Percentiles rank a stretch among this genome's conserved stretches.
These are phyloP conservation scores for Horisme vitalbata DNA, from an alignment of 2,888 invertebrate species.

Conservation along the genomic window DNA sequence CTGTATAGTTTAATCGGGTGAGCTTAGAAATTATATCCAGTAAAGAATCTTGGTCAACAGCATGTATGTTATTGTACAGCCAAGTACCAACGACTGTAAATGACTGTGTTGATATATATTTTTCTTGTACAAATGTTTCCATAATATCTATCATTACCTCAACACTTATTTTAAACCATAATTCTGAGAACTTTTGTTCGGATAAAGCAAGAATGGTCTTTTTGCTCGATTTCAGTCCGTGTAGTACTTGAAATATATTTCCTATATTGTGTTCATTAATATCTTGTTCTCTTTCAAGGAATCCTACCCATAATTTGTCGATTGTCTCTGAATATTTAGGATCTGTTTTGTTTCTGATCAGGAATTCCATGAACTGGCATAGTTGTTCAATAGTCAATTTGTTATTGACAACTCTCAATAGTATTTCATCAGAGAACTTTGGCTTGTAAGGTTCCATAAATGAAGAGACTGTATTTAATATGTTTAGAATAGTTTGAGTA, in stretches of 20 bases:
- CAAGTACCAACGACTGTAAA: slow-evolving; percentile 76
- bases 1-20: slow-evolving; percentile 78
- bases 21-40: slow-evolving; percentile 80
- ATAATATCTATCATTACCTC: slow-evolving; percentile 76
- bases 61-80: slow-evolving; percentile 84
- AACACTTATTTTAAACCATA: slow-evolving; percentile 82
- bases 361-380: slow-evolving; percentile 81
- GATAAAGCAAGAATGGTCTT: slow-evolving; percentile 80
- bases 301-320: slow-evolving; percentile 87
- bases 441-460: slow-evolving; percentile 73
- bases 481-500: slow-evolving; percentile 70
- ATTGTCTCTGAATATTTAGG: slow-evolving; percentile 75
- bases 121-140: slow-evolving; percentile 61
- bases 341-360: slow-evolving; percentile 73
- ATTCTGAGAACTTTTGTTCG: slow-evolving; percentile 80
- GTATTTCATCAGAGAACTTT: slow-evolving; percentile 84
- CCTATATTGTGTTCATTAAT: slow-evolving; percentile 83
- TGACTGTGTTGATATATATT: slow-evolving; percentile 66
- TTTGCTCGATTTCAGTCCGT: slow-evolving; percentile 83
- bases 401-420: slow-evolving; percentile 84
- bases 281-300: slow-evolving; percentile 80
- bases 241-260: slow-evolving; percentile 80
- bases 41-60: slow-evolving; percentile 80
- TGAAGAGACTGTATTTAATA: slow-evolving; percentile 62
- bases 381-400: slow-evolving; percentile 82